These are phyloP conservation scores for Andrena bicolor DNA, from an alignment of 2,888 invertebrate genomes.

Conservation along the genomic window DNA sequence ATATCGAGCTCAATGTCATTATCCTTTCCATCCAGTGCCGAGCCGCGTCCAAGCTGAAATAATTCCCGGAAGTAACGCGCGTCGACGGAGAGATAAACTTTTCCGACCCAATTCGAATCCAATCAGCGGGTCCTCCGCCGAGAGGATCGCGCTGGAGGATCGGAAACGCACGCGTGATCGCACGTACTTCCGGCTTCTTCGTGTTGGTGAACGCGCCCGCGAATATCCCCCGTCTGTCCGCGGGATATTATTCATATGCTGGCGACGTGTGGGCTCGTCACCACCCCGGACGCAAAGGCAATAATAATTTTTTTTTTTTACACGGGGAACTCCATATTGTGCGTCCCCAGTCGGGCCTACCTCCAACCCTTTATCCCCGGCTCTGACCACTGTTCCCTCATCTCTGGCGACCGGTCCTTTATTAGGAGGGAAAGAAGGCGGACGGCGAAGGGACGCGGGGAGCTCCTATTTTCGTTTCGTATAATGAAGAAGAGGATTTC, in stretches of 20 bases:
- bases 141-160: slow-evolving; percentile 60
- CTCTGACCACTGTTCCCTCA: neutral
- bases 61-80: slow-evolving; percentile 65
- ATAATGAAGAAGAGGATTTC: neutral
- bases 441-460: neutral
- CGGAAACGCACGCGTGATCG: slow-evolving; percentile 39
- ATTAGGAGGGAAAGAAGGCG: slow-evolving; percentile 12
- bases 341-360: slow-evolving; percentile 10
- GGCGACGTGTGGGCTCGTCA: slow-evolving; percentile 69
- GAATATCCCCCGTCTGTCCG: slow-evolving; percentile 52
- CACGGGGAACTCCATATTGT: slow-evolving; percentile 23
- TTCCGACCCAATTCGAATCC: slow-evolving; percentile 77
- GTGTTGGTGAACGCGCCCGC: slow-evolving; percentile 26
- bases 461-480: slow-evolving; percentile 30
- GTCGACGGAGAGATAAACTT: slow-evolving; percentile 66
- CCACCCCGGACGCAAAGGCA: slow-evolving; percentile 75
- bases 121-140: slow-evolving; percentile 76
- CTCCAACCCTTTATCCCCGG: neutral
- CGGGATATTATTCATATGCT: slow-evolving; percentile 79
- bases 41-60: slow-evolving; percentile 32
- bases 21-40: slow-evolving; percentile 12
- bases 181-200: slow-evolving; percentile 10
- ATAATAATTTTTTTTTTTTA: slow-evolving; percentile 72
- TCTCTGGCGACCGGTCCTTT: slow-evolving; percentile 20
- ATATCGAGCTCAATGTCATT: slow-evolving; percentile 26